Evolutionary conservation across 2,888 invertebrate species (phyloP).

Genomic region (Euplagia quadripunctaria): DNA sequence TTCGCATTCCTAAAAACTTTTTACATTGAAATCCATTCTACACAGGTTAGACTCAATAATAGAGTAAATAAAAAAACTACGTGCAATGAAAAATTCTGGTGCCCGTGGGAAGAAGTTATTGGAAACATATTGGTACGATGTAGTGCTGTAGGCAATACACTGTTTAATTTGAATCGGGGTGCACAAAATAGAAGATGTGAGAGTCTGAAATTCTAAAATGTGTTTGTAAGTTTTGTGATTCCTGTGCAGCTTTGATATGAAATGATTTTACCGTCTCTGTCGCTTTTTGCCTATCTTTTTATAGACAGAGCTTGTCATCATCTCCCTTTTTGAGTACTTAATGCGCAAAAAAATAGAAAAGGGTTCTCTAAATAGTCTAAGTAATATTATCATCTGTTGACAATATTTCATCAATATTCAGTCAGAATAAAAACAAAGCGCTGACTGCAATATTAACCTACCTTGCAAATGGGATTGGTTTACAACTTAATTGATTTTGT

Average conservation of each 20-base stretch:
- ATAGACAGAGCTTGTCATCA: too few species aligned
- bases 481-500: not conserved
- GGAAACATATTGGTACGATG: conserved; percentile 59
- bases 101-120: conserved; percentile 46
- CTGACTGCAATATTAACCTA: conserved; percentile 11
- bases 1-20: not conserved
- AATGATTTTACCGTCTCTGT: too few species aligned
- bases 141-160: conserved; percentile 59
- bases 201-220: not conserved
- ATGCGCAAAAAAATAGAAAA: too few species aligned
- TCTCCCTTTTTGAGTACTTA: too few species aligned
- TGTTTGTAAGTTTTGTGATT: not conserved
- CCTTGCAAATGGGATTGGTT: conserved; percentile 1
- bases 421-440: conserved; percentile 32
- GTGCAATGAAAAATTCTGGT: conserved; percentile 35
- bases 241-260: too few species aligned
- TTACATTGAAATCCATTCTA: not conserved
- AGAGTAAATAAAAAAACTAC: conserved; percentile 23
- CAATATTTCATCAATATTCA: too few species aligned
- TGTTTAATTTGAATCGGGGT: conserved; percentile 49
- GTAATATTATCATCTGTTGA: too few species aligned
- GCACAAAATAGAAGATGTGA: conserved; percentile 19
- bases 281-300: too few species aligned
- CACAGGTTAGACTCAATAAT: not conserved
- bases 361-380: too few species aligned